phyloP scores from a whole-genome alignment of 2,797 vertebrate species.

The Fistularia tabacaria region DNA sequence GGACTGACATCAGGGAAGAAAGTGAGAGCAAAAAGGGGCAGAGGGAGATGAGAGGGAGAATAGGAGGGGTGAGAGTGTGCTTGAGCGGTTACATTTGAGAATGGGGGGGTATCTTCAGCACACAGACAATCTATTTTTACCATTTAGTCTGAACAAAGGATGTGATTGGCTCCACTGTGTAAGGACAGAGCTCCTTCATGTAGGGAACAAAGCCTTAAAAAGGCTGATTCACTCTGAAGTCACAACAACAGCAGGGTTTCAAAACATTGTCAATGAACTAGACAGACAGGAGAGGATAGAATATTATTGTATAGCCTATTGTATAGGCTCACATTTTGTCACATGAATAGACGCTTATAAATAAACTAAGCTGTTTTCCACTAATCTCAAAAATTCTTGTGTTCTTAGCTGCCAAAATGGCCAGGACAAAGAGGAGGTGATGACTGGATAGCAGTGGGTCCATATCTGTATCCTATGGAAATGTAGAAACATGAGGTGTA shows the following conservation, averaged over 20 bases:
- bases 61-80: constrained; percentile 43
- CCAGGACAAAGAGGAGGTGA: constrained; percentile 26
- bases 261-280: constrained; percentile 37
- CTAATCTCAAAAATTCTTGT: constrained; percentile 8
- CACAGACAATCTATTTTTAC: constrained; percentile 75
- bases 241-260: constrained; percentile 49
- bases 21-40: constrained; percentile 40
- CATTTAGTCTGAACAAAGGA: constrained; percentile 73
- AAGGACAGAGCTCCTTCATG: constrained; percentile 57
- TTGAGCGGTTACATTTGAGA: constrained; percentile 57
- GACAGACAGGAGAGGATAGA: constrained; percentile 27
- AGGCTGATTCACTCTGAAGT: constrained; percentile 63
- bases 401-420: constrained; percentile 8
- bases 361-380: constrained; percentile 7
- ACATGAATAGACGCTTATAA: constrained; percentile 18
- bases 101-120: constrained; percentile 54
- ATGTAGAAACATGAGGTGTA: constrained; percentile 14
- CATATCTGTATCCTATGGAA: not conserved
- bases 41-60: constrained; percentile 49
- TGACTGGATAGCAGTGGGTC: constrained; percentile 11
- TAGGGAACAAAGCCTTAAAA: constrained; percentile 55
- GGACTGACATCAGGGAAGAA: constrained; percentile 33
- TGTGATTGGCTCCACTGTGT: constrained; percentile 64
- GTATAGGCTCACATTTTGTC: constrained; percentile 20
- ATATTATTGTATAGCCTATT: constrained; percentile 19